Base-by-base conservation (phyloP, 1,140 invertebrate genomes). In the Drosophila willistoni region DNA sequence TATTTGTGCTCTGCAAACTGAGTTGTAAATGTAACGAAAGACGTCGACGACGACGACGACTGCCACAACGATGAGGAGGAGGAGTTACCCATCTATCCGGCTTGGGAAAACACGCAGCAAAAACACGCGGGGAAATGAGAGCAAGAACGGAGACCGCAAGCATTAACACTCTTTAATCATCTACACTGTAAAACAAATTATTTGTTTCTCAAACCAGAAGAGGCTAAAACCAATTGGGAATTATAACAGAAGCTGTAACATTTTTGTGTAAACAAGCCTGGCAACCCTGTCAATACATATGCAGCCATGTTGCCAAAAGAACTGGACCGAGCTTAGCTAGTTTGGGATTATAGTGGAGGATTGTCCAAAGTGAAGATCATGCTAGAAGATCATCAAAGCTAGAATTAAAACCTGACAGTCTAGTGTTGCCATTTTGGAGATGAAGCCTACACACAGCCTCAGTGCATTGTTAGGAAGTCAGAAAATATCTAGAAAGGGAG, bases 91-190 rank as follows among this genome's bases (percentile, higher is more conserved):
- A 51, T 51, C 17, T 51, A 22, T 10, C 7, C 9, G 44, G 17
- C 44, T 47, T n/a, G 17, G 9, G 44, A 51, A 51, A 22, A 51
- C 3, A 22, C 44, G 22, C 14, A 39, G 36, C 33, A 59, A 59
- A 25, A 33, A 36, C 7, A 33, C 36, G 12, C 36, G 36, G 10
- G 10, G 10, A 59, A 19, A 17, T 36, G 12, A 19, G 14, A 36
- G 33, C 68, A 65, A 56, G 41, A 60, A 42, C 7, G 41, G 12
- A 47, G 71, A 41, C 69, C 51, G 7, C 68, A 60, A 66, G 72
- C 70, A 77, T 77, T 77, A 77, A 71, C 75, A 77, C 75, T 73
- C 69, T 74, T 67, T 74, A 63, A 77, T 71, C 67, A 63, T 36
- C 57, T 65, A 77, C 74, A 77, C 71, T 77, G 44, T 2, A 19